Evolutionary conservation across 2,113 vertebrate genomes (phyloP).

Genomic region (Nanorana parkeri): DNA sequence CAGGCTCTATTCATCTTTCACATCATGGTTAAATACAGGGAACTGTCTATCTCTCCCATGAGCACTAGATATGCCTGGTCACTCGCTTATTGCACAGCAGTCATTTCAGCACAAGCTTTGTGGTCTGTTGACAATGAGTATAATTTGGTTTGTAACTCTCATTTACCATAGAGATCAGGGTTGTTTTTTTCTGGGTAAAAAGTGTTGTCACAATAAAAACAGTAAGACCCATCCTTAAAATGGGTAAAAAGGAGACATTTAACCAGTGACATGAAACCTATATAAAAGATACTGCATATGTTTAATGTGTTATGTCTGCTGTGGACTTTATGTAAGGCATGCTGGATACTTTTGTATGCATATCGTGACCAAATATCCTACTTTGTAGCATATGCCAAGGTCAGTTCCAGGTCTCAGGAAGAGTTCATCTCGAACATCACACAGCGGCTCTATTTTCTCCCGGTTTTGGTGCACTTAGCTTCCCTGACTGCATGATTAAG

Average conservation of each 20-base stretch:
- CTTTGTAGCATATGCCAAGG: no score
- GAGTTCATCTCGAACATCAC: no score
- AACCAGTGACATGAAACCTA: not conserved
- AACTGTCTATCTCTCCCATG: conserved; percentile 23
- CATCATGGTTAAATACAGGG: conserved; percentile 21
- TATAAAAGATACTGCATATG: not conserved
- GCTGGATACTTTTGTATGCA: no score
- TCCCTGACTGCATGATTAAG: no score
- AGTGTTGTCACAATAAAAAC: conserved; percentile 5
- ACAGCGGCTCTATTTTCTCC: no score
- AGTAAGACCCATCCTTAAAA: conserved; percentile 10
- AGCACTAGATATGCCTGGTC: not conserved
- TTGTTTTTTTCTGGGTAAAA: conserved; percentile 7
- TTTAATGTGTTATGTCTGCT: no score
- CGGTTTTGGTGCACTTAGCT: no score
- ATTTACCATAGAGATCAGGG: conserved; percentile 24
- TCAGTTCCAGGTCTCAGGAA: no score
- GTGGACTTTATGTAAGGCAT: no score
- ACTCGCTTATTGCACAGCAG: conserved; percentile 17
- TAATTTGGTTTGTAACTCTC: conserved; percentile 29
- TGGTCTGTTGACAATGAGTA: conserved; percentile 14
- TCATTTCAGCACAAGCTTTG: not conserved
- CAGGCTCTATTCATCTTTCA: not conserved
- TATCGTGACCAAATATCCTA: no score
- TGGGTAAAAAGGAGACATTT: not conserved